Base-by-base conservation (phyloP, 2,888 invertebrate genomes). In the Parthenolecanium corni region DNA sequence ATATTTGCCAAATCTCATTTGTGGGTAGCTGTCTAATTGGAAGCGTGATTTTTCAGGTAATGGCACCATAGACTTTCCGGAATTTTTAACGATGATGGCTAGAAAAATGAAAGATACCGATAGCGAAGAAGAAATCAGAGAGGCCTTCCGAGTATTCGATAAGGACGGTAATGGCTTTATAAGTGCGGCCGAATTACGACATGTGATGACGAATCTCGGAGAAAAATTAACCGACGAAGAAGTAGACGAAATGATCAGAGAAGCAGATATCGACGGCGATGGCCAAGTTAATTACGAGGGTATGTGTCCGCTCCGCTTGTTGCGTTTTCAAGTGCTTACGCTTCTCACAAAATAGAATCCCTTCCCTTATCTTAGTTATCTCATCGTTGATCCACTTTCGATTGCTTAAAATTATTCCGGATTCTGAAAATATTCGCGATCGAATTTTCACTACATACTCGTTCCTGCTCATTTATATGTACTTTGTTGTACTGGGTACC, bases 21-120 rank as follows among this genome's bases (percentile, higher is more conserved):
- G n/a, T n/a, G n/a, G n/a, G n/a, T n/a, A n/a, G n/a, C n/a, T n/a
- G n/a, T n/a, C n/a, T n/a, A n/a, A n/a, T n/a, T n/a, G n/a, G n/a
- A n/a, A n/a, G n/a, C n/a, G n/a, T n/a, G n/a, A n/a, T n/a, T n/a
- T n/a, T n/a, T n/a, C 58, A 96, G 96, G 95, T 74, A 97, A 97
- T 78, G 97, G 97, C 74, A 97, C 96, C 76, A 97, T 98, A 79
- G 97, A 98, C 81, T 98, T 98, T 79, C 96, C 96, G 71, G 97
- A 98, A 80, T 98, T 98, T 82, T 84, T 98, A 73, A 96, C 96
- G 75, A 97, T 98, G 96, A 98, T 98, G 97, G 97, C 97, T 73
- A 86, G 96, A 74, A 98, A 97, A 84, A 96, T 97, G 94, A 96
- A 97, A 79, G 96, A 97, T 80, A 96, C 96, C 69, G 97, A 98